Evolutionary conservation across 2,888 invertebrate species (phyloP).

Genomic region (Hypsopygia costalis): DNA sequence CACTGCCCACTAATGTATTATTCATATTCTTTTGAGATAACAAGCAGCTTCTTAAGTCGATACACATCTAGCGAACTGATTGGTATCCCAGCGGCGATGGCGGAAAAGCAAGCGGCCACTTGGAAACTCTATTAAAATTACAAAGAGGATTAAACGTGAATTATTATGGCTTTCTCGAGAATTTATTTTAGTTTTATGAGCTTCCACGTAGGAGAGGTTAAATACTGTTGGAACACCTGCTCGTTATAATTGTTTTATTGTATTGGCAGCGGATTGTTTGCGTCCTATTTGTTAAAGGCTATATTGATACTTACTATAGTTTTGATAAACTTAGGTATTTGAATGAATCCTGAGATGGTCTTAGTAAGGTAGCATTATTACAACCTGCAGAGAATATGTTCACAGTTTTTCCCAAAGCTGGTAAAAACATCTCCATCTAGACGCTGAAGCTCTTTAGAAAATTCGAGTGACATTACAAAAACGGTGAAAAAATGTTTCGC

Average conservation of each 20-base stretch:
- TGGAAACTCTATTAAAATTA: slow-evolving; percentile 57
- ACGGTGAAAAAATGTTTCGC: too few relatives aligned
- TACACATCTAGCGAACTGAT: slow-evolving; percentile 76
- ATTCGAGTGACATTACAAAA: too few relatives aligned
- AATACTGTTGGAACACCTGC: neutral
- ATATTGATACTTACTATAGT: too few relatives aligned
- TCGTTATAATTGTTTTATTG: neutral
- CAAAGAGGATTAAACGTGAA: slow-evolving; percentile 21
- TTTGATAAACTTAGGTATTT: too few relatives aligned
- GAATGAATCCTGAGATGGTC: too few relatives aligned
- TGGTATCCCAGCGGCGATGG: slow-evolving; percentile 52
- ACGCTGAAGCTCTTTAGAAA: too few relatives aligned
- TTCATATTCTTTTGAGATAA: slow-evolving; percentile 80
- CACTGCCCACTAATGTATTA: slow-evolving; percentile 73
- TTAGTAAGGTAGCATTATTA: too few relatives aligned
- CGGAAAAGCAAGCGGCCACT: slow-evolving; percentile 37
- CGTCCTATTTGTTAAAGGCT: too few relatives aligned
- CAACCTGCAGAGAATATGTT: too few relatives aligned
- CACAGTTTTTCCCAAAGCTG: too few relatives aligned
- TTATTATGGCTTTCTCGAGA: slow-evolving; percentile 7
- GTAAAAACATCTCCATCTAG: too few relatives aligned
- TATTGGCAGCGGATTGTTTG: too few relatives aligned
- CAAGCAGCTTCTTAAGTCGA: slow-evolving; percentile 73
- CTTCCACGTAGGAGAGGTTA: neutral
- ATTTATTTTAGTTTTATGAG: slow-evolving; percentile 7